Evolutionary conservation across 2,113 vertebrate genomes (phyloP), one percentile per base, ranked within the genome.

Genomic region (Sardina pilchardus): DNA sequence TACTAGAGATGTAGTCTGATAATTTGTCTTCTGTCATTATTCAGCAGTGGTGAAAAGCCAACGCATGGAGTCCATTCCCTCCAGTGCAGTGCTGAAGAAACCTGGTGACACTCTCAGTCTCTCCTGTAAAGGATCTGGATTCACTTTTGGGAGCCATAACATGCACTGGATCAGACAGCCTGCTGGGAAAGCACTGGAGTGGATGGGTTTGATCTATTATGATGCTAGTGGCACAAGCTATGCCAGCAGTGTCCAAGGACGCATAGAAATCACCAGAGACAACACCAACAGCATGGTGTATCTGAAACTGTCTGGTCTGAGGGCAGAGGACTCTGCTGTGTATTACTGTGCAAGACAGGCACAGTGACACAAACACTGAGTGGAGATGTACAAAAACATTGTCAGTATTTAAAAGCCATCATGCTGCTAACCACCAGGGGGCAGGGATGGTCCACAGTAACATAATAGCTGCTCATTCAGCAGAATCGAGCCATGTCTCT

Each of bases 111-210:
- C 89, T 30, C 87, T 87, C 86, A 90, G 21, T 75, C 81, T 90
- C 14, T 89, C 86, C 1, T 92, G 56, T 24, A 86, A 82, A 78
- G 87, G 48, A 81, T 87, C 86, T 84, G 86, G 92, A 59, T 91
- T 88, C 82, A 85, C 85, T 47, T 82, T 86, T 36, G 0, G 0
- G 0, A 0, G 0, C 53, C 82, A 83, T 44, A 0, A 0, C 9
- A 92, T 91, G 82, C 1, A 26, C 81, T 93, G 91, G 91, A 87
- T 92, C 83, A 36, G 83, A 44, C 91, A 92, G 45, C n/a, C 86
- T 78, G 48, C 86, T 39, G 90, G 89, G 53, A 92, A 91, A 87
- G 87, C 87, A 0, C 87, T 92, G 47, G 88, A 92, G n/a, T 92
- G 89, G 89, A 19, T 93, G 12, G 75, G 84, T 5, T 0, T 0